phyloP scores from a whole-genome alignment of 2,888 invertebrate genomes.

The Micoletzkya japonica region DNA sequence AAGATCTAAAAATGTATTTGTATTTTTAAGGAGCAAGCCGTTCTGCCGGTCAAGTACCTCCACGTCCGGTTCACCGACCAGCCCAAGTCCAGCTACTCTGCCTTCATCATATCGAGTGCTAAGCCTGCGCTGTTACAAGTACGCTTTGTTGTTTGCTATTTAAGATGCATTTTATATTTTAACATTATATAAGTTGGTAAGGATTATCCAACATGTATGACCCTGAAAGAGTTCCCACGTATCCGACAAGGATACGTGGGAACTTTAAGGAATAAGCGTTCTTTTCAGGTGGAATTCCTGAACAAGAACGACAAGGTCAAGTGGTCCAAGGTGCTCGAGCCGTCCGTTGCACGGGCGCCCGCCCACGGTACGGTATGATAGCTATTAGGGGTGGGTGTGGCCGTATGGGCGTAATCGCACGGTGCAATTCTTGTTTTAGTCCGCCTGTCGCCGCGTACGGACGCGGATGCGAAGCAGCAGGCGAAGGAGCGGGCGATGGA shows the following conservation, averaged over 20 bases:
- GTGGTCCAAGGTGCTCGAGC: constrained; percentile 40
- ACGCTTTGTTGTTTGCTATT: not conserved
- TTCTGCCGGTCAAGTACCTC: constrained; percentile 36
- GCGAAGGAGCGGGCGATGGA: constrained; percentile 1
- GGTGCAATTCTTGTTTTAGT: not conserved
- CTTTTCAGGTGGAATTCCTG: constrained; percentile 37
- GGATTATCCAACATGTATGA: too few species aligned
- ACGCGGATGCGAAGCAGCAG: constrained; percentile 7
- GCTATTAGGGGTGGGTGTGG: constrained; percentile 6
- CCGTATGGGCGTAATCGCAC: not conserved
- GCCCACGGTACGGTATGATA: constrained; percentile 26
- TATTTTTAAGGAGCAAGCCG: constrained; percentile 39
- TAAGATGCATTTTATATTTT: too few species aligned
- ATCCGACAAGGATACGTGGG: too few species aligned
- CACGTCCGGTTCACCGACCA: constrained; percentile 38
- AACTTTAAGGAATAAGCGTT: not conserved
- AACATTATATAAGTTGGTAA: too few species aligned
- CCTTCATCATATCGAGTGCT: constrained; percentile 1
- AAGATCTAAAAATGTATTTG: too few species aligned
- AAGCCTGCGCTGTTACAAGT: constrained; percentile 14
- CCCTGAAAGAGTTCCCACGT: too few species aligned
- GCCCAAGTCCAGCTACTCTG: constrained; percentile 16
- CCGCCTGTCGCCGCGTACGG: constrained; percentile 11
- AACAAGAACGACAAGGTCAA: constrained; percentile 39
- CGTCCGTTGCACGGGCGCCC: constrained; percentile 35